Conservation (phyloP, 2,888 invertebrate genomes). For the Acholoe squamosa region DNA sequence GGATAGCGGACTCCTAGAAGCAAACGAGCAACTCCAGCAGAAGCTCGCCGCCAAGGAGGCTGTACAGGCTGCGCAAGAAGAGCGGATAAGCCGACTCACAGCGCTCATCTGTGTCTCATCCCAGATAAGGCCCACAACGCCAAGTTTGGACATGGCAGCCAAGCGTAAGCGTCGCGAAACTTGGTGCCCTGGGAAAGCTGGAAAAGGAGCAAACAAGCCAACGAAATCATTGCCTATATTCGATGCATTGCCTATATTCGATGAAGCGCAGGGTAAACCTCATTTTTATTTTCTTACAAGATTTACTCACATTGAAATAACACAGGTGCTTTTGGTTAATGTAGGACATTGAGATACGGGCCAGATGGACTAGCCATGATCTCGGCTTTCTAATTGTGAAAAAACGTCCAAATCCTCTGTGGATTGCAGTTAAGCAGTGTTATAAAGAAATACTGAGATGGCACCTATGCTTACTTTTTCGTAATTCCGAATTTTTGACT, state of each 20-base stretch:
- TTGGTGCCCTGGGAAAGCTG: constrained; percentile 76
- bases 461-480: too few relatives aligned
- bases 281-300: neutral
- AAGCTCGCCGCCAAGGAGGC: constrained; percentile 77
- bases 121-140: constrained; percentile 28
- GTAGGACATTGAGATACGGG: too few relatives aligned
- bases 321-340: too few relatives aligned
- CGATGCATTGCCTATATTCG: neutral
- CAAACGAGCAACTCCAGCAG: constrained; percentile 75
- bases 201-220: neutral
- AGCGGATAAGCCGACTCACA: constrained; percentile 68
- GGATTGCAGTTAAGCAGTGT: too few relatives aligned
- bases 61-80: constrained; percentile 71
- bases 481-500: too few relatives aligned
- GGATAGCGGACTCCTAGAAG: constrained; percentile 68
- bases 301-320: too few relatives aligned
- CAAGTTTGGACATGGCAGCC: neutral
- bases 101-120: constrained; percentile 74
- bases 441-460: too few relatives aligned
- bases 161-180: constrained; percentile 74
- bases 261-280: neutral
- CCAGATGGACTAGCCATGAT: too few relatives aligned
- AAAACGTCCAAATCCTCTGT: too few relatives aligned
- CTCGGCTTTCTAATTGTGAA: too few relatives aligned
- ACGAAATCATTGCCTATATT: neutral